A percentile compares a stretch with the other conserved stretches of the same genome.
These are phyloP conservation scores for Zaprionus kolodkinae DNA, from an alignment of 1,140 invertebrate genomes.

Conservation along the genomic window DNA sequence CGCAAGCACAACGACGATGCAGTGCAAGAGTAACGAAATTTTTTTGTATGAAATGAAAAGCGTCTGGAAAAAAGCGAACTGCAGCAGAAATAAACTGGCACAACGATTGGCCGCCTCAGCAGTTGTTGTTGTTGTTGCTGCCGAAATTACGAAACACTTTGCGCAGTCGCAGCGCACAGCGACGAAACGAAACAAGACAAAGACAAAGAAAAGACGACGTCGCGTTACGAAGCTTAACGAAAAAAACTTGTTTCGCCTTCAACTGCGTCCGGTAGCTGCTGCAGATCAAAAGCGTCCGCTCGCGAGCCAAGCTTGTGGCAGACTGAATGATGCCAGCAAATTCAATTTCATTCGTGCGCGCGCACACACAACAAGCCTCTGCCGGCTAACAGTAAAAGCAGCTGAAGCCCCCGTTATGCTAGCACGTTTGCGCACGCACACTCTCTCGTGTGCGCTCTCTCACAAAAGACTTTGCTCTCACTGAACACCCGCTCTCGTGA, in stretches of 20 bases:
- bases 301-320: constrained; percentile 74
- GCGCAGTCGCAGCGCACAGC: constrained; percentile 66
- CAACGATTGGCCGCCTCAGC: constrained; percentile 46
- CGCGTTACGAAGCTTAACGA: constrained; percentile 34
- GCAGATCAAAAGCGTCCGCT: constrained; percentile 65
- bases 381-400: constrained; percentile 73
- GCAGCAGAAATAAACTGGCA: constrained; percentile 64
- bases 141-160: constrained; percentile 75
- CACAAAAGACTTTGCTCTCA: neutral
- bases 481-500: constrained; percentile 19
- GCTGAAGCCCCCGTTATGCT: constrained; percentile 60
- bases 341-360: constrained; percentile 58
- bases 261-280: constrained; percentile 7
- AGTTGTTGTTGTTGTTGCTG: constrained; percentile 4
- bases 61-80: constrained; percentile 45
- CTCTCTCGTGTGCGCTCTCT: neutral
- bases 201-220: too few relatives aligned
- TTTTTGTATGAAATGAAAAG: constrained; percentile 70
- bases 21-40: constrained; percentile 16
- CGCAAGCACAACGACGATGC: neutral
- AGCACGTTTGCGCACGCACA: neutral
- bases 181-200: constrained; percentile 35
- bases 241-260: constrained; percentile 56
- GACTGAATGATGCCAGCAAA: constrained; percentile 80
- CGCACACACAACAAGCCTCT: constrained; percentile 15